phyloP scores from a whole-genome alignment of 2,113 vertebrate species.

The Alectura lathami region DNA sequence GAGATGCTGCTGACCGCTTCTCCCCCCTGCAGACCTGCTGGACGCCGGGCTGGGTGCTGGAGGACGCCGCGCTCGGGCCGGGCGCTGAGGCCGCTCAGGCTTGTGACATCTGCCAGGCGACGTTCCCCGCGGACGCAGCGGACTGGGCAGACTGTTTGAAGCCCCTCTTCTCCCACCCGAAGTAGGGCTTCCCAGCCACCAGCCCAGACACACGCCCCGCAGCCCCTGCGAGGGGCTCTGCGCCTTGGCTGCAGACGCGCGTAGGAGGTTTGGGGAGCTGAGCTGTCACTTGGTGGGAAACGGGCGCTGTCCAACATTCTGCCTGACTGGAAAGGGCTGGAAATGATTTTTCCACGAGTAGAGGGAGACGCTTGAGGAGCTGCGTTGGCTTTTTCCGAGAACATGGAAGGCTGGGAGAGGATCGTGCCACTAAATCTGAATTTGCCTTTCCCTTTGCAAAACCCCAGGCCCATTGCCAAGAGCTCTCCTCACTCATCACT shows the following conservation, averaged over 20 bases:
- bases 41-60: slow-evolving; percentile 48
- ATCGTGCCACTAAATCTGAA: accelerated
- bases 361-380: not conserved
- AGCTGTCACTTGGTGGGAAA: not conserved
- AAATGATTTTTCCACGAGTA: not conserved
- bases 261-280: not conserved
- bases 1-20: not conserved
- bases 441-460: not conserved
- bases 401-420: not conserved
- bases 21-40: slow-evolving; percentile 55
- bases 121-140: slow-evolving; percentile 70
- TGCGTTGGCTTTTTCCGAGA: not conserved
- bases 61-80: not conserved
- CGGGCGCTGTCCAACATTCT: not conserved
- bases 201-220: accelerated
- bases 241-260: not conserved
- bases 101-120: slow-evolving; percentile 81
- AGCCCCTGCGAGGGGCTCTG: accelerated
- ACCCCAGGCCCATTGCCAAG: accelerated
- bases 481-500: not conserved
- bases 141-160: slow-evolving; percentile 74
- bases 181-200: accelerated
- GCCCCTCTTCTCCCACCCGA: slow-evolving; percentile 73
- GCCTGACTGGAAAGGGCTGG: not conserved
- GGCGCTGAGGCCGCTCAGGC: slow-evolving; percentile 46